Evolutionary conservation across 2,797 vertebrate species (phyloP), one percentile per base, ranked within the genome.

Genomic region (Etheostoma nigrum): DNA sequence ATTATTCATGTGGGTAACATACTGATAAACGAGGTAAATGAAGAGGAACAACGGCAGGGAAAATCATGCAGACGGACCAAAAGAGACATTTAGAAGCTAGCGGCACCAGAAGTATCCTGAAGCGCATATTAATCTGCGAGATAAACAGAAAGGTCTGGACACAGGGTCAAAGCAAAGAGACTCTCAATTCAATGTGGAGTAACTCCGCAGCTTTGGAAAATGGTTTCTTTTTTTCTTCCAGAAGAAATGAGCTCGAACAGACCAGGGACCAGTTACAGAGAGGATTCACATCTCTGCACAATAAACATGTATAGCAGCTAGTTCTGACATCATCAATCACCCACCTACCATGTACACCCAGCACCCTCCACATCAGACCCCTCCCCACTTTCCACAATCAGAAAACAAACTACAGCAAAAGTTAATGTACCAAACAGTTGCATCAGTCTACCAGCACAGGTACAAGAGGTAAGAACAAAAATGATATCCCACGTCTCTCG

Each of bases 1-100:
- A 94, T 95, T 90, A 95, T 94, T 94, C 91, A 95, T 88, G 77
- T 74, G 79, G 73, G 83, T 80, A 91, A 89, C 86, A 90, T 90
- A 91, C 82, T 92, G 92, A 91, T 93, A 92, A 93, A 94, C 75
- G 87, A 90, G 87, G 82, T 87, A 90, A 93, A 94, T 89, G 90
- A 92, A 92, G 83, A 91, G 86, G 89, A 93, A 94, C 85, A 88
- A 88, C 81, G 40, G 81, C 64, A 30, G 80, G 25, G 81, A 92
- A 85, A 90, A 89, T 74, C 78, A 85, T 63, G 83, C 75, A 64
- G 66, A 63, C 19, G 30, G 80, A 81, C 85, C 69, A 30, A 88
- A 84, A 88, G 86, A 91, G 86, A 89, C 82, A 86, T 89, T 89
- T 83, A 78, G 84, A 88, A 84, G 74, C 85, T 54, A 23, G 72